Evolutionary conservation across 2,888 invertebrate species (phyloP), one percentile per base, ranked within the genome.

Genomic region (Callinectes sapidus): DNA sequence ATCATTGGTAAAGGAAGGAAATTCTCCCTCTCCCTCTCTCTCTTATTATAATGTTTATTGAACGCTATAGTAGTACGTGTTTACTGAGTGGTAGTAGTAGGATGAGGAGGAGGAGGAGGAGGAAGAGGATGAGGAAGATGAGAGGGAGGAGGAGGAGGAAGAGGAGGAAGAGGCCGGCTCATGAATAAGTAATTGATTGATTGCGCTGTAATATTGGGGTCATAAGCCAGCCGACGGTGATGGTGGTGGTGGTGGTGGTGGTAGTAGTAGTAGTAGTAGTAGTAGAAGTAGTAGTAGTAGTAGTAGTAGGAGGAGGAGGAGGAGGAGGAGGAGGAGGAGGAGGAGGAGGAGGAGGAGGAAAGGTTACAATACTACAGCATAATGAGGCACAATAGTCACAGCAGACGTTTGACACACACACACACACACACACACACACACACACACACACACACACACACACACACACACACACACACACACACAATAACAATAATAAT

Each of bases 301-400:
- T n/a, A n/a, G n/a, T n/a, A n/a, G 3, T 6, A 6, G 39, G 39
- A 39, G 77, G 28, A 77, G 77, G 32, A 81, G 35, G 13, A 35
- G 14, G 2, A 35, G 35, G 1, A 81, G 35, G 32, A 81, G 16
- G 32, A 35, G 35, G 14, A 35, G 81, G 14, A 81, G 81, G 32
- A 81, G 35, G 14, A 81, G 81, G 32, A 81, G 81, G 32, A 35
- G 16, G 14, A 35, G 81, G 1, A 81, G 16, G 35, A 81, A 32
- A 16, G 81, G 23, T 32, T 81, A 32, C 13, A 81, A 81, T 81
- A 35, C 81, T 81, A 81, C 23, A 81, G 81, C 32, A 35, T 81
- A 14, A 35, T 81, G 81, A 81, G 81, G 81, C 81, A 81, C 81
- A 81, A 81, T 81, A 32, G 81, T 81, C 81, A 81, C 81, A 81